These are phyloP conservation scores for Riparia riparia DNA, from an alignment of 2,113 vertebrate species.

Conservation along the genomic window DNA sequence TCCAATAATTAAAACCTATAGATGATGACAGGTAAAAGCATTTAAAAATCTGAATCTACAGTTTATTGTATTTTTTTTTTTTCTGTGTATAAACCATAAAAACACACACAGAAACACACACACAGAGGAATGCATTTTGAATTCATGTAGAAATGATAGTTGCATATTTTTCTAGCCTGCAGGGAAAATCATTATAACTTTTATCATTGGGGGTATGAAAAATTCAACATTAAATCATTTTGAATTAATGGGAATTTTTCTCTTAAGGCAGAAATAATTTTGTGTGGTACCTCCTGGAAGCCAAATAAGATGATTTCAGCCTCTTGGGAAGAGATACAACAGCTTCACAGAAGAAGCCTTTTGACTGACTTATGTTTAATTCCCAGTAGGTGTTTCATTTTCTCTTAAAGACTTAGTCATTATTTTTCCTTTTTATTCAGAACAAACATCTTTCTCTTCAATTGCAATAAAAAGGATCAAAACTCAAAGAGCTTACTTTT, in stretches of 20 bases:
- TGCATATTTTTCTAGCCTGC: neutral
- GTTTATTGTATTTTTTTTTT: neutral
- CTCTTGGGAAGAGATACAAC: constrained; percentile 19
- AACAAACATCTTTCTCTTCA: constrained; percentile 22
- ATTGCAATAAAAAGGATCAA: neutral
- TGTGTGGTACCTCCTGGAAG: neutral
- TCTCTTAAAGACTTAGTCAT: constrained; percentile 23
- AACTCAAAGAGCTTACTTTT: neutral
- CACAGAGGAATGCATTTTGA: neutral
- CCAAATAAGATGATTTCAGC: constrained; percentile 19
- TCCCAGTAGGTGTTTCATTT: constrained; percentile 44
- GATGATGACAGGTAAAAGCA: neutral
- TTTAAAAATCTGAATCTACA: neutral
- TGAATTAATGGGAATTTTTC: constrained; percentile 35
- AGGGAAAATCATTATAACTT: constrained; percentile 14
- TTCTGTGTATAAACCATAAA: neutral
- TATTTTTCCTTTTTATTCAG: constrained; percentile 17
- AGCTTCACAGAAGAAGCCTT: constrained; percentile 21
- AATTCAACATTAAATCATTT: constrained; percentile 24
- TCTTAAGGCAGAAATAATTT: constrained; percentile 32
- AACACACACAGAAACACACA: neutral
- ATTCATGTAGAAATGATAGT: neutral
- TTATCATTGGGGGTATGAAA: neutral
- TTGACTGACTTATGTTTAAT: constrained; percentile 22
- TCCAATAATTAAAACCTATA: neutral